Base-by-base conservation (phyloP, 1,140 invertebrate genomes). In the Cydia strobilella region DNA sequence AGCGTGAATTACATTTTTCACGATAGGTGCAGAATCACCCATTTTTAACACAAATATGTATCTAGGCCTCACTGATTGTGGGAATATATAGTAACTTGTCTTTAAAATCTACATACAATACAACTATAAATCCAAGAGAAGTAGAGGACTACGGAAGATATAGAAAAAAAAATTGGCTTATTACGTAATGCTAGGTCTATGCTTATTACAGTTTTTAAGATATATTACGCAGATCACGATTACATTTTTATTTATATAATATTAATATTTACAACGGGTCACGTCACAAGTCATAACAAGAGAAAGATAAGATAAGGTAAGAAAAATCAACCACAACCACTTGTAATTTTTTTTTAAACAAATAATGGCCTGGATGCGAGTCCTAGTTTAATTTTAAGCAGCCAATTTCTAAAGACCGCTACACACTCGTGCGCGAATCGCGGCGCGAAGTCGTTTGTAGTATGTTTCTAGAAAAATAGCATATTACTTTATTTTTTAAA, bases 1-100 rank as follows among this genome's bases (percentile, higher is more conserved):
- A 66, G 87, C 79, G 81, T 92, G 82, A 74, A 94, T 77, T 76
- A 93, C 84, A 83, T 89, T 90, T 86, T 94, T 94, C 54, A 92
- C 82, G 54, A 94, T 90, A 23, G 90, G 85, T 66, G 83, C 74
- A 31, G 71, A 69, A 25, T 74, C 75, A 77, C 54, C 81, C 84
- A 84, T 84, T 77, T 79, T 75, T 25, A 18, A 69, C 31, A 18
- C 18, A 59, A 59, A 59, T 20, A 23, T 45, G 13, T 59, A 23
- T 59, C 54, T 59, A 59, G 54, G 20, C 20, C 20, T 59, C n/a
- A 59, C 54, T 20, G 54, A 59, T 59, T 20, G 0, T 9, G n/a
- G 39, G 39, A 42, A 42, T n/a, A n/a, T n/a, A n/a, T 13, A 10
- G 13, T n/a, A 51, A 15, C 15, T 51, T 54, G n/a, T 18, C 6